Evolutionary conservation across 2,113 vertebrate genomes (phyloP).

Genomic region (Burhinus bistriatus): DNA sequence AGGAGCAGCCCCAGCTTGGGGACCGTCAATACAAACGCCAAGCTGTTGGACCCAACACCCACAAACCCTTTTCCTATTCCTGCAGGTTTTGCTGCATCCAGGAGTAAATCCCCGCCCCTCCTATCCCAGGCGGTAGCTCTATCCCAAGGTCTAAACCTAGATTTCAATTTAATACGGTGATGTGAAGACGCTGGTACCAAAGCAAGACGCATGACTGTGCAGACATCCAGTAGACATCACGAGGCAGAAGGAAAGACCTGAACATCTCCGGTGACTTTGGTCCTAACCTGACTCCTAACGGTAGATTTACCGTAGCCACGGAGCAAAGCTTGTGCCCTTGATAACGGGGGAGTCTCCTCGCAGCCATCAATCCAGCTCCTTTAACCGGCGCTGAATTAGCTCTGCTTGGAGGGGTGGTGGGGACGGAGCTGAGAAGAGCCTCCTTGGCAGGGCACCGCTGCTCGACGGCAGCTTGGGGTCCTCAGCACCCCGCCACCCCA

Average conservation of each 20-base stretch:
- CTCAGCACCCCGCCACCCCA: neutral
- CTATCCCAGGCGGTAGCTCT: neutral
- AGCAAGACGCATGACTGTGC: neutral
- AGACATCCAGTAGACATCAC: neutral
- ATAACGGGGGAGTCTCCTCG: neutral
- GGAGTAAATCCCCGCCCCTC: neutral
- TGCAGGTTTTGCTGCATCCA: neutral
- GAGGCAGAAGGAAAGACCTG: neutral
- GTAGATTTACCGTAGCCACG: fast-evolving
- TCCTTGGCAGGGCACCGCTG: neutral
- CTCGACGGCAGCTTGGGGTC: neutral
- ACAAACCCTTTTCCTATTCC: neutral
- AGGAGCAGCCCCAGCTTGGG: neutral
- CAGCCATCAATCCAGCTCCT: neutral
- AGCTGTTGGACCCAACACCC: neutral
- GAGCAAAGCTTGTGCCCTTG: neutral
- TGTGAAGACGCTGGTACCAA: neutral
- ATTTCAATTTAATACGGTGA: neutral
- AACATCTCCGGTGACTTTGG: neutral
- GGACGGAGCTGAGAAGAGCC: neutral
- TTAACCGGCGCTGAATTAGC: neutral
- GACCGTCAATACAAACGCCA: neutral
- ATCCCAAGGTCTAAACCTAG: neutral
- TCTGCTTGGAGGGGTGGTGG: neutral
- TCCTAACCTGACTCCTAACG: neutral